Evolutionary conservation across 37 sponge, comb jelly and placozoan genomes (phyloP), one percentile per base, ranked within the genome.

Genomic region (Beroe ovata): DNA sequence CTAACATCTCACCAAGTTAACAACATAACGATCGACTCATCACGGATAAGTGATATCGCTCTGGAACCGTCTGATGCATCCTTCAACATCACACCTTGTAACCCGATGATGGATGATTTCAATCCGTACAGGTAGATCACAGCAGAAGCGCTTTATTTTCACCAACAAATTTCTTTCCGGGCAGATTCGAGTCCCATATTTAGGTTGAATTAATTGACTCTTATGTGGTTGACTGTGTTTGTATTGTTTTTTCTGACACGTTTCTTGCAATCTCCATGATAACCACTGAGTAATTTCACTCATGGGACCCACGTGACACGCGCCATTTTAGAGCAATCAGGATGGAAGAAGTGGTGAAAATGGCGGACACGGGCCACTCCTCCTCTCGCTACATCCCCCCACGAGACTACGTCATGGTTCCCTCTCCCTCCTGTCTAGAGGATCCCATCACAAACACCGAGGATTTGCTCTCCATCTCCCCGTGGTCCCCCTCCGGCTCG

Each of bases 51-150:
- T 41, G 84, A 77, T 36, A 77, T 77, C 28, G 84, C 84, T 2
- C 42, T 77, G 22, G 84, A 77, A 16, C 54, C 84, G 8, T 19
- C 84, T 0, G 84, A 77, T 16, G 41, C 84, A 42, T 77, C 84
- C 42, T 77, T 77, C 84, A 30, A 77, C 26, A 77, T 77, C 42
- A 77, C 84, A 6, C 84, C 84, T 3, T 39, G 42, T 4, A 77
- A 77, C 47, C 84, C 84, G 54, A 33, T 77, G 28, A 54, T 77
- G 47, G 84, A 77, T 25, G 84, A 77, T 42, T 42, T 77, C 54
- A 77, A 77, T 54, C 84, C 84, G 11, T 77, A 77, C 47, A 77
- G 84, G 84, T 77, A 41, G 35, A 29, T 58, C 11, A 58, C 16
- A 58, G 59, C 16, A 58, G 59, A 18, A n/a, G n/a, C n/a, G n/a